Conservation (phyloP, 2,797 vertebrate species). For the Chiloscyllium punctatum region DNA sequence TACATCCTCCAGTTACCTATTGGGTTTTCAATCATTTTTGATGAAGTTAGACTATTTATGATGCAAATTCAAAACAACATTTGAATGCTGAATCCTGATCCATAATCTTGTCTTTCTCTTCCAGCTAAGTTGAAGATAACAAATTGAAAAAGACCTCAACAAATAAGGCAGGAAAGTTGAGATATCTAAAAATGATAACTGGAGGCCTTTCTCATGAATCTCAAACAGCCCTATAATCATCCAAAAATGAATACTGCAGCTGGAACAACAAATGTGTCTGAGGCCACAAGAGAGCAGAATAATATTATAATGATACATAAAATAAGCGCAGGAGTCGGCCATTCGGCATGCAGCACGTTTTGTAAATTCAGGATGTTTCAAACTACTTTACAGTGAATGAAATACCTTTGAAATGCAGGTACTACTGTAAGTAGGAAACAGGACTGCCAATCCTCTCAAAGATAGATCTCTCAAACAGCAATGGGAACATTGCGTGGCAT, state of each 20-base stretch:
- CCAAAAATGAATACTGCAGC: not conserved
- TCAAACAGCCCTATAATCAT: not conserved
- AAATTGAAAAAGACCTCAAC: not conserved
- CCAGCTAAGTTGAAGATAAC: not conserved
- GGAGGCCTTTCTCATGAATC: not conserved
- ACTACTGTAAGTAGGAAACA: not conserved
- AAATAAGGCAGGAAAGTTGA: not conserved
- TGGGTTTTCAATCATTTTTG: not conserved
- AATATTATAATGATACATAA: not conserved
- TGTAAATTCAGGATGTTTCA: not conserved
- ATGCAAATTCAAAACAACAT: not conserved
- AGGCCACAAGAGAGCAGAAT: not conserved
- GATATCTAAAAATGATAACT: not conserved
- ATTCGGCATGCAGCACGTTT: not conserved
- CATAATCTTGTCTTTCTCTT: not conserved
- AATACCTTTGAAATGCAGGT: not conserved
- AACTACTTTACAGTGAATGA: not conserved
- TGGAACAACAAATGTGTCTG: not conserved
- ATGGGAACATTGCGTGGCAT: not conserved
- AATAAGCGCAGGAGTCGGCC: too few relatives aligned
- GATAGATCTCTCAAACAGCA: not conserved
- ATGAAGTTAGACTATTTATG: not conserved
- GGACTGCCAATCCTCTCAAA: not conserved
- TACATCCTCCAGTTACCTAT: not conserved
- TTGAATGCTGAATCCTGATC: not conserved